Evolutionary conservation across 2,797 vertebrate genomes (phyloP).

Genomic region (Urocyon cinereoargenteus): DNA sequence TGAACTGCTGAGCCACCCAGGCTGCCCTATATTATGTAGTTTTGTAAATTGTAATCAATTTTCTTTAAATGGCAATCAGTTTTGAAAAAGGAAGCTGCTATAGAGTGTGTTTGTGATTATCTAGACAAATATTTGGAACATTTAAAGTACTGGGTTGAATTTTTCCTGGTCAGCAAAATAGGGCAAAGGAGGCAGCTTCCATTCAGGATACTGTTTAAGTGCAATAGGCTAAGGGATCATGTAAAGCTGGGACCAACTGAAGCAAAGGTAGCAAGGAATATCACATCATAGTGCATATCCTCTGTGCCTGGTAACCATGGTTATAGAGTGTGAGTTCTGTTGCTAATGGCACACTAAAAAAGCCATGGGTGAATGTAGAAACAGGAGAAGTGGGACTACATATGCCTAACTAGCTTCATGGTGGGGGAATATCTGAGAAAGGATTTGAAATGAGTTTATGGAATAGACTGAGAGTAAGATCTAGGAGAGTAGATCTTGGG

Average conservation of each 20-base stretch:
- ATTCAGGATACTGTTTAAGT: not conserved
- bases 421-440: not conserved
- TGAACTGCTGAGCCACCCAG: no score
- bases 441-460: not conserved
- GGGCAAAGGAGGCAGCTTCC: not conserved
- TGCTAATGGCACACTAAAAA: not conserved
- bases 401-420: not conserved
- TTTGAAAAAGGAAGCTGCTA: not conserved
- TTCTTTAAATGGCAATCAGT: not conserved
- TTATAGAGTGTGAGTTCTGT: not conserved
- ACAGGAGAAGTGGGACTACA: not conserved
- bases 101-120: not conserved
- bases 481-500: not conserved
- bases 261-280: not conserved
- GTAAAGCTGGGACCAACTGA: not conserved
- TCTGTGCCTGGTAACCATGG: not conserved
- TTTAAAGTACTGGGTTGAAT: not conserved
- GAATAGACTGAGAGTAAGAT: not conserved
- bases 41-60: not conserved
- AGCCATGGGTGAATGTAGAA: not conserved
- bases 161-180: not conserved
- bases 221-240: not conserved
- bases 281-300: accelerated
- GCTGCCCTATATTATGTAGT: not conserved
- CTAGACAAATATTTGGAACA: not conserved